phyloP scores from a whole-genome alignment of 64 coral and sea anemone genomes.

The Montipora foliosa region DNA sequence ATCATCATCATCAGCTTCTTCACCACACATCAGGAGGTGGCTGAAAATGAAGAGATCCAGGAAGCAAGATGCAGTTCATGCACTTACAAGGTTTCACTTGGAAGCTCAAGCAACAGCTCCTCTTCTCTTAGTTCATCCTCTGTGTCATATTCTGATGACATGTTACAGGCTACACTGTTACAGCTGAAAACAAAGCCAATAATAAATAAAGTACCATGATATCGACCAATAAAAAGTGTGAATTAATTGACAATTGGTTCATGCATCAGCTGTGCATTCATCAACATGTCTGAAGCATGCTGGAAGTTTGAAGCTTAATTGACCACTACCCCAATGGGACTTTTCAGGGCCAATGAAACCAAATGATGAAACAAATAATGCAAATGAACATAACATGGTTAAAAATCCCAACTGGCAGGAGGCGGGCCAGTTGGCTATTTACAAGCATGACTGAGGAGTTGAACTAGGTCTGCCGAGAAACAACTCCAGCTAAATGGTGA shows the following conservation, averaged over 20 bases:
- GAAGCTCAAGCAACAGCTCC: slow-evolving; percentile 9
- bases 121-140: slow-evolving; percentile 14
- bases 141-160: slow-evolving; percentile 13
- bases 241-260: background rate
- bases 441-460: no score
- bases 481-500: no score
- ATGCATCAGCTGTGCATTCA: background rate
- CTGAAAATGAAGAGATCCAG: slow-evolving; percentile 7
- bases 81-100: slow-evolving; percentile 11
- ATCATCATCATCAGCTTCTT: slow-evolving; percentile 7
- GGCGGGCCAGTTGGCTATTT: no score
- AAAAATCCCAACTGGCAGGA: no score
- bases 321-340: no score
- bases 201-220: background rate
- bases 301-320: no score
- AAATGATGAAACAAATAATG: no score
- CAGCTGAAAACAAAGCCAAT: background rate
- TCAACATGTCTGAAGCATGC: background rate
- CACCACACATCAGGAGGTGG: slow-evolving; percentile 10
- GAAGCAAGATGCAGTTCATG: background rate
- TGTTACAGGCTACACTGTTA: slow-evolving; percentile 2
- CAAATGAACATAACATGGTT: no score
- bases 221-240: background rate
- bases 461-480: no score
- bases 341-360: no score